Evolutionary conservation across 2,888 invertebrate species (phyloP).

Genomic region (Orchesellides sinensis): DNA sequence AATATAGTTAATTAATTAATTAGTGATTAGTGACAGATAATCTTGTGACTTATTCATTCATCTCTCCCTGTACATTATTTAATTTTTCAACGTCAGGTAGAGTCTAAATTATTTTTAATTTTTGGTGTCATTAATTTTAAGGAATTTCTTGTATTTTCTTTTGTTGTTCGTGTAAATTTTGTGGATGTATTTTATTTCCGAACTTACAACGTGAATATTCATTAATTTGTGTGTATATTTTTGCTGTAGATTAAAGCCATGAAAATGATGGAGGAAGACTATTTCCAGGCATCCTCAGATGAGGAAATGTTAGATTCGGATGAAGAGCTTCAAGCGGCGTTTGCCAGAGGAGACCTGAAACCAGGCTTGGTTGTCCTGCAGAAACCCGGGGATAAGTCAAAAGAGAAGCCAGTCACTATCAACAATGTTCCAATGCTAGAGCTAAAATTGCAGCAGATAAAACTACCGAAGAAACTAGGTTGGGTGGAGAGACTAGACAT

Average conservation of each 20-base stretch:
- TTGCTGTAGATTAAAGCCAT: not conserved
- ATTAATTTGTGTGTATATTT: not conserved
- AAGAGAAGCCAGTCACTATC: conserved; percentile 37
- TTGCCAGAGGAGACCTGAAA: conserved; percentile 89
- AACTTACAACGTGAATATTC: not conserved
- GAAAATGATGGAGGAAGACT: conserved; percentile 31
- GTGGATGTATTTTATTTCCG: too few relatives aligned
- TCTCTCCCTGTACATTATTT: too few relatives aligned
- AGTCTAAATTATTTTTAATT: not conserved
- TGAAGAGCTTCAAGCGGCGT: conserved; percentile 87
- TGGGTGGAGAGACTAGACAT: conserved; percentile 94
- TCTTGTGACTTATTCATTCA: too few relatives aligned
- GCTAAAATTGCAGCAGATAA: conserved; percentile 75
- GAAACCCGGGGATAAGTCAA: conserved; percentile 77
- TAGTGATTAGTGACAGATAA: too few relatives aligned
- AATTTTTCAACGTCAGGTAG: too few relatives aligned
- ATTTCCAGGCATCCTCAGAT: conserved; percentile 31
- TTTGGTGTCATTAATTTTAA: not conserved
- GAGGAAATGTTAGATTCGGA: conserved; percentile 57
- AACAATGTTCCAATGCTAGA: conserved; percentile 67
- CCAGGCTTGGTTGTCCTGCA: conserved; percentile 86
- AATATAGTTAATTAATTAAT: too few relatives aligned
- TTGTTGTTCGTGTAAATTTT: too few relatives aligned
- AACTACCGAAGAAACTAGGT: conserved; percentile 62
- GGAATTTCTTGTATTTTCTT: too few relatives aligned